phyloP scores from a whole-genome alignment of 2,888 invertebrate genomes.

The Philonicus albiceps region DNA sequence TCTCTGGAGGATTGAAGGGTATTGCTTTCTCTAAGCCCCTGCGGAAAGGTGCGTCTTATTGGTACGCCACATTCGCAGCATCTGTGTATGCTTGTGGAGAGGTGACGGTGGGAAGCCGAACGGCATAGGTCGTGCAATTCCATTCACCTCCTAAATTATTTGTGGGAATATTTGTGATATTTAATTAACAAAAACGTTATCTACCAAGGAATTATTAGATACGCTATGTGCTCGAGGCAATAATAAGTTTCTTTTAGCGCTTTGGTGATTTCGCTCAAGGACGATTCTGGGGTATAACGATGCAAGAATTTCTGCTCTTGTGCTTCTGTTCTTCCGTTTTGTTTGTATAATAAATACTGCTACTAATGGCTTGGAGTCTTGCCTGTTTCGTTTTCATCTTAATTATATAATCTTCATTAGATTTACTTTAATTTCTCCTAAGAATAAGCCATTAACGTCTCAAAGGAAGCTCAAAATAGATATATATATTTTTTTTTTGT shows the following conservation, averaged over 20 bases:
- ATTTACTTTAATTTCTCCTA: background rate
- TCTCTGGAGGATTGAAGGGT: background rate
- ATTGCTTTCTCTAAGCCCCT: background rate
- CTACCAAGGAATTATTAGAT: background rate
- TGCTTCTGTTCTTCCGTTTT: background rate
- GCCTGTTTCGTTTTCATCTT: background rate
- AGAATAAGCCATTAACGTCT: background rate
- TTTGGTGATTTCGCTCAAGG: background rate
- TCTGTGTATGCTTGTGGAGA: background rate
- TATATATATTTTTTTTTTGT: background rate
- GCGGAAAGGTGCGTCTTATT: background rate
- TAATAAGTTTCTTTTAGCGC: background rate
- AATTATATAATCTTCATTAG: background rate
- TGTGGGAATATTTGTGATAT: background rate
- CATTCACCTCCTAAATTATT: conserved; percentile 12
- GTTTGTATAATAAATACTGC: background rate
- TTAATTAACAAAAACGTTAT: background rate
- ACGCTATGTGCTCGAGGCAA: background rate
- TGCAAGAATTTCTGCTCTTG: background rate
- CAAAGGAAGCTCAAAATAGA: background rate
- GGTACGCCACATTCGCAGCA: background rate
- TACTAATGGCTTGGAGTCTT: background rate
- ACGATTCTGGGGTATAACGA: background rate
- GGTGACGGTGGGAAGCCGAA: background rate
- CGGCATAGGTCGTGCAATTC: background rate